Evolutionary conservation across 1,140 invertebrate species (phyloP), one percentile per base, ranked within the genome.

Genomic region (Aporrectodea caliginosa): DNA sequence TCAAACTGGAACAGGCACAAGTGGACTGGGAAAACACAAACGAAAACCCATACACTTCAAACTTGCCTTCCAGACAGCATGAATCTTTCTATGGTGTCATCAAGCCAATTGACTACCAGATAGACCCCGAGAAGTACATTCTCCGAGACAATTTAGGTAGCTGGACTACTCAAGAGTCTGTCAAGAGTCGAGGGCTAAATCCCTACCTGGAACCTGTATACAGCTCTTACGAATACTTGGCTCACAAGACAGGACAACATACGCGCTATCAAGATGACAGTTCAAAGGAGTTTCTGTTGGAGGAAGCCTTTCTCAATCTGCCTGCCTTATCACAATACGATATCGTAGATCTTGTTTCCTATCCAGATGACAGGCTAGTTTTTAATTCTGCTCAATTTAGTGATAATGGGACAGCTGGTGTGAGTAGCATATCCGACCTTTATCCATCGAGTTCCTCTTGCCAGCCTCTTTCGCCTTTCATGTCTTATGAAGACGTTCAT

Each of bases 81-180:
- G 73, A 74, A 16, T 1, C 73, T n/a, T 16, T n/a, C 16, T 27
- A 34, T 1, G 80, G 80, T 6, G 70, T 81, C 70, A 81, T 81
- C 31, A 78, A 75, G 71, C 80, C 80, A 22, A 78, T 81, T 1
- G 80, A 81, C 69, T 81, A 81, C 68, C 58, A 77, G 73, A 76
- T 76, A 58, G 29, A 76, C 29, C 75, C 75, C 31, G 16, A 58
- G 43, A 58, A 58, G 43, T 58, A 58, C 43, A 58, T 58, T 12
- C 43, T 58, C 6, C 43, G 43, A 6, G 43, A 58, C 43, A 58
- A 58, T 6, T 12, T 22, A 22, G 6, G 22, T 22, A 22, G 22
- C 43, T 58, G 43, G 43, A 58, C 22, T 6, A 58, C 43, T 58
- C 43, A 6, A 22, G 43, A 58, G 43, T 6, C 43, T 6, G 22